These are phyloP conservation scores for Terebella lapidaria DNA, from an alignment of 2,888 invertebrate species.

Conservation along the genomic window DNA sequence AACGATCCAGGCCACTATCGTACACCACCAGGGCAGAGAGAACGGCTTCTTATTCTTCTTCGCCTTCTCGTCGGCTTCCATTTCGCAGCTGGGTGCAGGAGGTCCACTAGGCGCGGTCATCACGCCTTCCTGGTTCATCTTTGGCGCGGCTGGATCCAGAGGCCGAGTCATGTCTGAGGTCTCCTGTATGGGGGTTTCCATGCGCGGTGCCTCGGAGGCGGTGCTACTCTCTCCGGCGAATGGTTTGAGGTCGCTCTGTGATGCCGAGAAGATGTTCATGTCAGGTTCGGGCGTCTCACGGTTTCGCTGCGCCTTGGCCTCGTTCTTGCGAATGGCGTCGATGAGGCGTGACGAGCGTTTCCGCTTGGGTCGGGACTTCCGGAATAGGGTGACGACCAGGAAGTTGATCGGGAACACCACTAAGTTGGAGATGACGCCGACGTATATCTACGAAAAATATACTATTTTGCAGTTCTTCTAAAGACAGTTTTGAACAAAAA, in stretches of 20 bases:
- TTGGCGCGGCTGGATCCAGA: neutral
- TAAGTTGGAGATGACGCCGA: conserved; percentile 53
- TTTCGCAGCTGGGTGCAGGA: neutral
- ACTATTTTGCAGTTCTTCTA: neutral
- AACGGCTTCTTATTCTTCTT: conserved; percentile 38
- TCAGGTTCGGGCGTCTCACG: neutral
- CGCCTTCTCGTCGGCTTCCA: neutral
- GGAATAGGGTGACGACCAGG: conserved; percentile 53
- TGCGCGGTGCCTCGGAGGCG: neutral
- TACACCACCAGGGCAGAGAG: conserved; percentile 47
- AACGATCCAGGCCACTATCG: conserved; percentile 54
- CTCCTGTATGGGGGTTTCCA: neutral
- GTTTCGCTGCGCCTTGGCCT: neutral
- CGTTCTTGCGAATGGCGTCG: conserved; percentile 32
- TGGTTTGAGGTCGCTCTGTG: neutral
- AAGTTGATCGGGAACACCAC: conserved; percentile 55
- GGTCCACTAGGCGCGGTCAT: neutral
- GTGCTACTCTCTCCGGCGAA: neutral
- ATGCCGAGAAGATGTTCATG: neutral
- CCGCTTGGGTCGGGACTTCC: conserved; percentile 49
- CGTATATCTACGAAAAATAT: conserved; percentile 44
- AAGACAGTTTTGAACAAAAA: neutral
- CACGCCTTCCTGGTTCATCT: neutral
- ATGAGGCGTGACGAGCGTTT: conserved; percentile 43
- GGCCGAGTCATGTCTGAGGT: neutral